Conservation (phyloP, 2,888 invertebrate species). For the Anticlea derivata region DNA sequence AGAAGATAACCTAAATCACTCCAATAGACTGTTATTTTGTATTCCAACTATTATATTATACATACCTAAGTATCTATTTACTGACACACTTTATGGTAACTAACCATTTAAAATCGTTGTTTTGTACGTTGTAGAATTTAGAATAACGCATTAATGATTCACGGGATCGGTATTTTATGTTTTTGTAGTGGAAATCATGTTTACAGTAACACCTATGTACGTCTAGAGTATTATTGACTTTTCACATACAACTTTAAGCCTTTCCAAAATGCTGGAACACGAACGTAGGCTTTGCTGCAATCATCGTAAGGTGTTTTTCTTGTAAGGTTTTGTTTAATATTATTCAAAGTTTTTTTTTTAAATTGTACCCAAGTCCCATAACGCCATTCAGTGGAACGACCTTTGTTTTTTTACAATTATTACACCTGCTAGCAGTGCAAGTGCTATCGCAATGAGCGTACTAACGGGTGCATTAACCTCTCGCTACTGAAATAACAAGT, state of each 20-base stretch:
- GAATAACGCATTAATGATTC: conserved; percentile 47
- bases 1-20: too few relatives aligned
- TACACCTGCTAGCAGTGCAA: conserved; percentile 42
- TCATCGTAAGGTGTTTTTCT: conserved; percentile 18
- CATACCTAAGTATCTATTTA: conserved; percentile 5
- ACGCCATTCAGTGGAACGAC: conserved; percentile 50
- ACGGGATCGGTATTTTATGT: conserved; percentile 48
- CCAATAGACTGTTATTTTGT: too few relatives aligned
- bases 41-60: too few relatives aligned
- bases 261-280: neutral
- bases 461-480: conserved; percentile 47
- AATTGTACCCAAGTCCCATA: conserved; percentile 45
- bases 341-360: conserved; percentile 38
- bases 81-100: conserved; percentile 14
- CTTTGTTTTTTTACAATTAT: conserved; percentile 41
- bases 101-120: conserved; percentile 17
- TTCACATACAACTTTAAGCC: neutral
- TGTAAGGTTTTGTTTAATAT: conserved; percentile 27
- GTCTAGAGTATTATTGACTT: neutral
- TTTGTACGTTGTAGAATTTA: conserved; percentile 17
- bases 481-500: conserved; percentile 31
- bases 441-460: conserved; percentile 42
- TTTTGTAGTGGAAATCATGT: conserved; percentile 31
- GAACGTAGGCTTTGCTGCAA: conserved; percentile 28
- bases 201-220: conserved; percentile 37